Evolutionary conservation across 2,888 invertebrate species (phyloP).

Genomic region (Cerceris rybyensis): DNA sequence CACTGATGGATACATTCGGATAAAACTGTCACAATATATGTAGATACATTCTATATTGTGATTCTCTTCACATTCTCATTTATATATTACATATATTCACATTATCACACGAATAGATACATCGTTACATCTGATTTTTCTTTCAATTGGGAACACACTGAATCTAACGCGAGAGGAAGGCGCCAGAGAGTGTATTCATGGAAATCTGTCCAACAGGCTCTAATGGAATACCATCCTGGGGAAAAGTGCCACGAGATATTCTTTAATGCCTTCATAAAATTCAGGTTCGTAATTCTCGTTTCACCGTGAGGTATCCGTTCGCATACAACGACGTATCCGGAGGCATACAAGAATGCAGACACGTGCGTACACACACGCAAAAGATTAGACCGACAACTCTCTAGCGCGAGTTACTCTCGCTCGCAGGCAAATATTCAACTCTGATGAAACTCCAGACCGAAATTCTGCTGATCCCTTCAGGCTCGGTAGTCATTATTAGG

Average conservation of each 20-base stretch:
- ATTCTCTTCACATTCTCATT: background rate
- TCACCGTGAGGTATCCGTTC: slow-evolving; percentile 31
- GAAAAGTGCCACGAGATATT: slow-evolving; percentile 64
- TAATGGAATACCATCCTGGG: slow-evolving; percentile 58
- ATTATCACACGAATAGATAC: background rate
- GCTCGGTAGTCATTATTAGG: slow-evolving; percentile 69
- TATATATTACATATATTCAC: background rate
- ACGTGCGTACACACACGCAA: slow-evolving; percentile 34
- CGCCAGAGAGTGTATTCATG: slow-evolving; percentile 49
- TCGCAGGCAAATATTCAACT: slow-evolving; percentile 72
- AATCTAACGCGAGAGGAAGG: slow-evolving; percentile 30
- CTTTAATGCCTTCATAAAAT: slow-evolving; percentile 71
- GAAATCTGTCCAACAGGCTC: slow-evolving; percentile 55
- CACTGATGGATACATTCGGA: too few relatives aligned
- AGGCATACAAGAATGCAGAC: slow-evolving; percentile 14
- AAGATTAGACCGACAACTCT: slow-evolving; percentile 53
- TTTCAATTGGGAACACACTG: slow-evolving; percentile 21
- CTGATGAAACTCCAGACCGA: slow-evolving; percentile 65
- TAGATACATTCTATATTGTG: too few relatives aligned
- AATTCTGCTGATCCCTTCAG: slow-evolving; percentile 72
- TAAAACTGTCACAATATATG: too few relatives aligned
- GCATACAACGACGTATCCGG: too few relatives aligned
- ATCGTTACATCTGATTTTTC: slow-evolving; percentile 39
- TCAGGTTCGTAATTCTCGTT: slow-evolving; percentile 59
- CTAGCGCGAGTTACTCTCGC: slow-evolving; percentile 50